Base-by-base conservation (phyloP, 2,888 invertebrate species). In the Cyrtodaria siliqua region DNA sequence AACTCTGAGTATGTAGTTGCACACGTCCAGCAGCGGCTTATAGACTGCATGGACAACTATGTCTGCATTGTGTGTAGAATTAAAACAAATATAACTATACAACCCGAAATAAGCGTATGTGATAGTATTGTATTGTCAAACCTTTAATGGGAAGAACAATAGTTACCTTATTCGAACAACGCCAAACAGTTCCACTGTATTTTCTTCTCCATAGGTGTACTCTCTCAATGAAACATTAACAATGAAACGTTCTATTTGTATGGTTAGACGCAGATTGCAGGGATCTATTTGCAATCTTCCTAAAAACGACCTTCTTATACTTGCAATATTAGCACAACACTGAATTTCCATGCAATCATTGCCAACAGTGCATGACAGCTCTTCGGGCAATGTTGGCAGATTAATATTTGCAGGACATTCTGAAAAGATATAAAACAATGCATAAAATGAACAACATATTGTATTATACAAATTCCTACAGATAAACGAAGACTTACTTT, bases 171-270 rank as follows among this genome's bases (percentile, higher is more conserved):
- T 47, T 24, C 9, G 14, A 16, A 61, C 42, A 9, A 55, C 33
- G 9, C 69, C 69, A 53, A 53, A 24, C 38, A 69, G 44, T 9
- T 53, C 38, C 14, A 69, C 38, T 2, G 12, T 42, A 16, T 55
- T 23, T 16, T 69, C 61, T 55, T 60, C 26, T 16, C 33, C 40
- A 18, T 33, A 55, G 16, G 40, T 9, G 27, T 53, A 53, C 29
- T 61, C 44, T 42, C 53, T 26, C 33, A 69, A 55, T 42, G 29
- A 67, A 24, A 26, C 61, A 20, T 20, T 26, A 8, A 33, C 12
- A 8, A 33, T 47, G 8, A 80, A 64, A n/a, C 53, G 64, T 53
- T 80, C 79, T 29, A 80, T 40, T 14, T 49, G 42, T 2, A 76
- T 16, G 6, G 57, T 62, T 40, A 80, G 33, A 2, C 38, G 42